These are phyloP conservation scores for Holacanthella duospinosa DNA, from an alignment of 2,888 invertebrate species.

Conservation along the genomic window DNA sequence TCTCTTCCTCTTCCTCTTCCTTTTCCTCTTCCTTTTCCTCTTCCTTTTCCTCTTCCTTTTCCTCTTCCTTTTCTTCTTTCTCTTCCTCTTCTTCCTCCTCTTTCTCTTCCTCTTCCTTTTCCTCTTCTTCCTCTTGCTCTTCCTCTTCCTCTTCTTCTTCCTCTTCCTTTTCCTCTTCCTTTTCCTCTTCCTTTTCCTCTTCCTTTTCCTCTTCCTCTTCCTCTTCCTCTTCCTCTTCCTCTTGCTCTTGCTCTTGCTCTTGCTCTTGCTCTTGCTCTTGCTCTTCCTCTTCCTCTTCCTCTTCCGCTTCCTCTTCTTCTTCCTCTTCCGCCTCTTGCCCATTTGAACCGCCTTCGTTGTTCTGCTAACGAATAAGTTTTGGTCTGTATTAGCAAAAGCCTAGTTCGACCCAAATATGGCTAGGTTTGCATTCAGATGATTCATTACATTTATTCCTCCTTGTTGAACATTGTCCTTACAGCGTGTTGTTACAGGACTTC, in stretches of 20 bases:
- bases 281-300: slow-evolving; percentile 10
- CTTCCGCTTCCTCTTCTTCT: slow-evolving; percentile 31
- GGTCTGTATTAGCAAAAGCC: background rate
- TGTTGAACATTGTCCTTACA: background rate
- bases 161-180: background rate
- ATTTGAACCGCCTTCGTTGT: background rate
- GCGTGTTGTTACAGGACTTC: slow-evolving; percentile 6
- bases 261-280: slow-evolving; percentile 17
- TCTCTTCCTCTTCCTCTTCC: slow-evolving; percentile 6
- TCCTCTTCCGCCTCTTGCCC: slow-evolving; percentile 17
- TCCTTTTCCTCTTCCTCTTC: background rate
- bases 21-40: slow-evolving; percentile 12
- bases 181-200: background rate
- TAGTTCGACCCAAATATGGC: no score
- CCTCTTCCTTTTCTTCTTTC: slow-evolving; percentile 10
- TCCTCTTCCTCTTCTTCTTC: background rate
- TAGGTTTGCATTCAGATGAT: no score
- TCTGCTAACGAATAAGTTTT: no score
- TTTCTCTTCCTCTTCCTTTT: slow-evolving; percentile 1
- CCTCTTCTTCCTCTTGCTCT: slow-evolving; percentile 1
- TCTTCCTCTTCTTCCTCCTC: slow-evolving; percentile 8
- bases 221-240: background rate
- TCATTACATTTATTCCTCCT: no score
- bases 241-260: background rate
- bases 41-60: slow-evolving; percentile 4